Conservation (phyloP, 2,888 invertebrate species). For the Idaea straminata region DNA sequence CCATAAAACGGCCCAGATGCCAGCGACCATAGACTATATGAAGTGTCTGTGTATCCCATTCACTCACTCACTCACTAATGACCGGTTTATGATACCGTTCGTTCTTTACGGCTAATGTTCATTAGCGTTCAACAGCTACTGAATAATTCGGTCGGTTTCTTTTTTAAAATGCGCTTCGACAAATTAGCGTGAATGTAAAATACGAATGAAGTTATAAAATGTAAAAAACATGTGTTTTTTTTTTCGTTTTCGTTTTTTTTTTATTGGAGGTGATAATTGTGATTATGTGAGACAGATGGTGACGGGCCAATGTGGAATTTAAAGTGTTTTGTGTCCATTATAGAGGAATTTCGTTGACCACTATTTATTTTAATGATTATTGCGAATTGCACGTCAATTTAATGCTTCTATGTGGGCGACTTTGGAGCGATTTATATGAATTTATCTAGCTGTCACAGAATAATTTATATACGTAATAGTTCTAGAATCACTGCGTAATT, state of each 20-base stretch:
- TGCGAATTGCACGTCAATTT: slow-evolving; percentile 10
- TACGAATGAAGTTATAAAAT: slow-evolving; percentile 69
- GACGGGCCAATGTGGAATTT: slow-evolving; percentile 57
- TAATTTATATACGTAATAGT: too few relatives aligned
- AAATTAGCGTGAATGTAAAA: slow-evolving; percentile 79
- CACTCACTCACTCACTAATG: slow-evolving; percentile 62
- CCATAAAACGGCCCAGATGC: slow-evolving; percentile 63
- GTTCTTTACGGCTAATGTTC: slow-evolving; percentile 68
- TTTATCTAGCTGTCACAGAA: too few relatives aligned
- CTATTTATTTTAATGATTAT: slow-evolving; percentile 47
- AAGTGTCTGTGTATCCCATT: slow-evolving; percentile 68
- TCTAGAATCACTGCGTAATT: too few relatives aligned
- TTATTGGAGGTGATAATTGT: slow-evolving; percentile 76
- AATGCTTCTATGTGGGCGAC: not conserved
- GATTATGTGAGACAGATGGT: slow-evolving; percentile 65
- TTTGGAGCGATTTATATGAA: not conserved
- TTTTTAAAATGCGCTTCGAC: slow-evolving; percentile 71
- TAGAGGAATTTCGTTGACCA: slow-evolving; percentile 33
- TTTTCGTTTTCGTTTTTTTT: slow-evolving; percentile 57
- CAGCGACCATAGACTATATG: slow-evolving; percentile 52
- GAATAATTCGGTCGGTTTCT: slow-evolving; percentile 74
- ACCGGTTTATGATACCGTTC: slow-evolving; percentile 55
- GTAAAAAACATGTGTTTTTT: slow-evolving; percentile 58
- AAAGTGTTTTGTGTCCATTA: slow-evolving; percentile 57
- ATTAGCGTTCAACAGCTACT: slow-evolving; percentile 74